Evolutionary conservation across 2,113 vertebrate species (phyloP).

Genomic region (Sterrhoptilus dennistouni): DNA sequence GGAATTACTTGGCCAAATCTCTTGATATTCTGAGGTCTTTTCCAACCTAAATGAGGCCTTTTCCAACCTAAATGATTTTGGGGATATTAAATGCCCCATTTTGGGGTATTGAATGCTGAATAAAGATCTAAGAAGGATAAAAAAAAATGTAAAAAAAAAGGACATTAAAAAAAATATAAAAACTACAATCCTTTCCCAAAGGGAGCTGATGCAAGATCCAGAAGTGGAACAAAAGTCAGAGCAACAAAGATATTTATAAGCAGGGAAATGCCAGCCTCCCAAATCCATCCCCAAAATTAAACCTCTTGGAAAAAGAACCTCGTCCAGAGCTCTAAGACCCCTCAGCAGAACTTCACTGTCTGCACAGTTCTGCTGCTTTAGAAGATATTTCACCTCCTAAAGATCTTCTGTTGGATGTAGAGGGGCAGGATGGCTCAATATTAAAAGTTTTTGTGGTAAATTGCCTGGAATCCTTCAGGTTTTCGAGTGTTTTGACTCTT

Average conservation of each 20-base stretch:
- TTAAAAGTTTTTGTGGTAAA: not conserved
- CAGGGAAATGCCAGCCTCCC: not conserved
- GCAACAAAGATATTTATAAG: constrained; percentile 3
- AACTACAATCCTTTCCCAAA: not conserved
- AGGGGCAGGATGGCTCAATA: not conserved
- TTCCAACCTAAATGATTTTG: not conserved
- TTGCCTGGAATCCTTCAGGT: not conserved
- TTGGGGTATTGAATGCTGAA: not conserved
- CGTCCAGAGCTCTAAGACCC: not conserved
- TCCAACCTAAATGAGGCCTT: not conserved
- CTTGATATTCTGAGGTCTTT: not conserved
- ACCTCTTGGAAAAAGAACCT: not conserved
- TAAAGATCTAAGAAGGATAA: not conserved
- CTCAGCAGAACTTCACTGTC: not conserved
- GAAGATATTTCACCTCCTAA: not conserved
- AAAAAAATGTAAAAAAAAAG: no score
- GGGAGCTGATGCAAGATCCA: not conserved
- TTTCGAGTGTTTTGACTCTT: not conserved
- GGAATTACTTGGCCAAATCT: not conserved
- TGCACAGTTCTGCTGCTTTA: not conserved
- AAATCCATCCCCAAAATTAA: not conserved
- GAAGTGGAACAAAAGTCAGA: constrained; percentile 22
- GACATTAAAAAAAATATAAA: not conserved
- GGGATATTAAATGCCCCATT: not conserved
- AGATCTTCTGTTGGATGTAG: not conserved